A percentile compares a stretch with the other conserved stretches of the same genome.
These are phyloP conservation scores for Caenorhabditis macrosperma DNA, from an alignment of 2,888 invertebrate species.

Conservation along the genomic window DNA sequence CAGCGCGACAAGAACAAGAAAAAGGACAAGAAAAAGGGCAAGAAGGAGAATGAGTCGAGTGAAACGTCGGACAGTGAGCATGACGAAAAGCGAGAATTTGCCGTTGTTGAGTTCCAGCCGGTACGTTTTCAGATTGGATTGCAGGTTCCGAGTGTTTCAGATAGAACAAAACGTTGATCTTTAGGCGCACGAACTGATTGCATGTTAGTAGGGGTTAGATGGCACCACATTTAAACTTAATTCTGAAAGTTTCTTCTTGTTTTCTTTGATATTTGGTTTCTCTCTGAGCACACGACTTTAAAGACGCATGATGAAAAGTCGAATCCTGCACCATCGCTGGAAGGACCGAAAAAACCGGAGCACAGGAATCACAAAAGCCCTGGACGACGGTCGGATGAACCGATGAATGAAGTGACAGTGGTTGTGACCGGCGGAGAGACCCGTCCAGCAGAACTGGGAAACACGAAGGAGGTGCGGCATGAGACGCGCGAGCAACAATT, in stretches of 20 bases:
- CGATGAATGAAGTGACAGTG: constrained; percentile 57
- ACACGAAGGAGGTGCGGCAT: constrained; percentile 64
- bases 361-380: constrained; percentile 40
- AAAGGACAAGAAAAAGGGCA: constrained; percentile 65
- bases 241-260: neutral
- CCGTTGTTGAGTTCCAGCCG: constrained; percentile 60
- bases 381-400: constrained; percentile 28
- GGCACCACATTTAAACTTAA: neutral
- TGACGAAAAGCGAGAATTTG: constrained; percentile 63
- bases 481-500: constrained; percentile 72
- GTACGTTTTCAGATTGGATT: constrained; percentile 35
- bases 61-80: constrained; percentile 63
- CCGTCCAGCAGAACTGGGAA: constrained; percentile 47
- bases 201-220: neutral
- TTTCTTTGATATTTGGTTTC: neutral
- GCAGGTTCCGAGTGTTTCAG: constrained; percentile 3
- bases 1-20: constrained; percentile 59
- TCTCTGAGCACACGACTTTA: neutral
- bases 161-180: neutral
- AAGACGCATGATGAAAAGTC: neutral
- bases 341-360: constrained; percentile 43
- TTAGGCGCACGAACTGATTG: constrained; percentile 10
- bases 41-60: constrained; percentile 64
- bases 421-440: constrained; percentile 44
- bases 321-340: neutral